Base-by-base conservation (phyloP, 2,797 vertebrate species). In the Odontamblyopus lacepedii region DNA sequence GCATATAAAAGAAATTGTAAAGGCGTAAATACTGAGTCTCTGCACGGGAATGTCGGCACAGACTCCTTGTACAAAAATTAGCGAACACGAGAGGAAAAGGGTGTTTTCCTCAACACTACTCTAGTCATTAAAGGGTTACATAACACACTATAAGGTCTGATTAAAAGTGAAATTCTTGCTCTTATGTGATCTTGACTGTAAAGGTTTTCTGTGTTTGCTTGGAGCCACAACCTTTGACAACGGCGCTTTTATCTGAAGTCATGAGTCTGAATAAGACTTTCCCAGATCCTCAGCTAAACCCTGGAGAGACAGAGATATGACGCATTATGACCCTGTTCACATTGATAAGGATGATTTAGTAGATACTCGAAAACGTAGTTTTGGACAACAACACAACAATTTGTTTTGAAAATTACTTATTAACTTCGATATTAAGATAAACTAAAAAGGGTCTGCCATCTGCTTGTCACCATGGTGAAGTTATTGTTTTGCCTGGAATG, bases 311-410 rank as follows among this genome's bases (percentile, higher is more conserved):
- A 2, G 3, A 2, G 3, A 32, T 18, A 35, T 6, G 18, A 16
- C 32, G 29, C 29, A 35, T 32, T 18, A 62, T 35, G 18, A 62
- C 30, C 6, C 2, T 19, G 16, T 61, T 32, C 6, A 5, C 29
- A 32, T 16, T 62, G 60, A 62, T 32, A 61, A 61, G 16, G 16
- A 19, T 62, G 60, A 38, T 62, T 62, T 62, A 62, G 29, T 32
- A 38, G 30, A 32, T 32, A 19, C 29, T 30, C 6, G 12, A 60
- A 30, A 30, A 30, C 50, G 6, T 19, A 18, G 15, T 18, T 19
- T 5, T 4, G 30, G 0, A 41, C 8, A 41, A 44, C 11, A 44
- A 12, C 2, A 44, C 41, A 7, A 11, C n/a, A 56, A 23, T n/a
- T 55, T 55, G 5, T 41, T 41, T 41, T 11, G 11, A 41, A 41